Evolutionary conservation across 2,888 invertebrate species (phyloP), one percentile per base, ranked within the genome.

Genomic region (Crocallis elinguaria): DNA sequence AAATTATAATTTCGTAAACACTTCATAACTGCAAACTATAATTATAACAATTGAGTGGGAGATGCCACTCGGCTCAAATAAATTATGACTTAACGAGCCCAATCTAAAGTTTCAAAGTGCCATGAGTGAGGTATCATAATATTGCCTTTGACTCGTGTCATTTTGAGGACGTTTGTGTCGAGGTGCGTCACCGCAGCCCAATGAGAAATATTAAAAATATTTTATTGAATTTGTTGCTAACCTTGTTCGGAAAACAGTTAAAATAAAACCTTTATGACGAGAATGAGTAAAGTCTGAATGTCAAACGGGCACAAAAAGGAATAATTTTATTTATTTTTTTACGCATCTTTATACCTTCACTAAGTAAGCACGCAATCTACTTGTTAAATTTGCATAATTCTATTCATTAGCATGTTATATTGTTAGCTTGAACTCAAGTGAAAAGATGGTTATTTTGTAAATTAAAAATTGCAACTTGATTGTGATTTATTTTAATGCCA

Each of bases 91-190:
- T 60, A 46, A 60, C 35, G 46, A 55, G 43, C 30, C 42, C 37
- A 51, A 59, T 58, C 42, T 49, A 57, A 62, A 58, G 59, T 62
- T 62, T 59, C 37, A 55, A 50, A 49, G 46, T 57, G 51, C 37
- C 46, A 55, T 44, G 37, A 43, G 42, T 36, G 39, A 54, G 41
- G 57, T 59, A 53, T 59, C 58, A 54, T 52, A 62, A 55, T 43
- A 46, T 46, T 57, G 54, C 43, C 51, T 59, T 57, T 59, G 42
- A 43, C 37, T 46, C 46, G 49, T 60, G 60, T 50, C 60, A 55
- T 49, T 39, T 32, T 50, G 44, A 62, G 62, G 62, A 52, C 62
- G 46, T 35, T 30, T 27, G 12, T 7, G 43, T n/a, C 27, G 17
- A 23, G 16, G 39, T 42, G 25, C 58, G 50, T 56, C 58, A 53